Evolutionary conservation across 2,113 vertebrate species (phyloP).

Genomic region (Pterocles gutturalis): DNA sequence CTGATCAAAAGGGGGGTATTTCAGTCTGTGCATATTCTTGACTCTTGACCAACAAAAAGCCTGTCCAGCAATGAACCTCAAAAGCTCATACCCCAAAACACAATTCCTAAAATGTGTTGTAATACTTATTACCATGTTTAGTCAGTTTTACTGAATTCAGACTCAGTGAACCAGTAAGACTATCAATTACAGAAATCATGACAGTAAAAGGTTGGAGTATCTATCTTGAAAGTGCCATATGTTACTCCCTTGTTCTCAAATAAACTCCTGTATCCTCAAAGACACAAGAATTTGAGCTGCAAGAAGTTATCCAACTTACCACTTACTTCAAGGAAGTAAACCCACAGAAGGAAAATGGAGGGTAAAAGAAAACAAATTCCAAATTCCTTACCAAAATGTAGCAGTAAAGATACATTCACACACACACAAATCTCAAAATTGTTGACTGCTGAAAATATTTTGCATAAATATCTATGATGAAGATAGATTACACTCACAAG

Average conservation of each 20-base stretch:
- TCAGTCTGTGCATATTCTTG: not conserved
- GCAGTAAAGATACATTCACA: not conserved
- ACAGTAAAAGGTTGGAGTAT: not conserved
- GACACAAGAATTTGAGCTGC: not conserved
- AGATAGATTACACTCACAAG: not conserved
- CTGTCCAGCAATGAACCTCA: not conserved
- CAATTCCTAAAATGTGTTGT: not conserved
- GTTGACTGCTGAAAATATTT: not conserved
- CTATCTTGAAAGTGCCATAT: not conserved
- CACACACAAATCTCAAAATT: not conserved
- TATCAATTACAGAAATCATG: not conserved
- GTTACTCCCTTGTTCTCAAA: not conserved
- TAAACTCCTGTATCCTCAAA: not conserved
- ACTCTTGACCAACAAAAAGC: not conserved
- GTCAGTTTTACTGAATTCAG: not conserved
- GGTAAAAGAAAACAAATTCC: not conserved
- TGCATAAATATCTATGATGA: not conserved
- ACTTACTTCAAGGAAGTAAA: not conserved
- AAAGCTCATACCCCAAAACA: not conserved
- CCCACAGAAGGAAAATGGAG: not conserved
- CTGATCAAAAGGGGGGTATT: not conserved
- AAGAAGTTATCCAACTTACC: not conserved
- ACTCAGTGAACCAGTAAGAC: not conserved
- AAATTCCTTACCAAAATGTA: not conserved
- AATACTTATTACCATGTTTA: not conserved